phyloP scores from a whole-genome alignment of 2,888 invertebrate genomes.

The Exephanes ischioxanthus region DNA sequence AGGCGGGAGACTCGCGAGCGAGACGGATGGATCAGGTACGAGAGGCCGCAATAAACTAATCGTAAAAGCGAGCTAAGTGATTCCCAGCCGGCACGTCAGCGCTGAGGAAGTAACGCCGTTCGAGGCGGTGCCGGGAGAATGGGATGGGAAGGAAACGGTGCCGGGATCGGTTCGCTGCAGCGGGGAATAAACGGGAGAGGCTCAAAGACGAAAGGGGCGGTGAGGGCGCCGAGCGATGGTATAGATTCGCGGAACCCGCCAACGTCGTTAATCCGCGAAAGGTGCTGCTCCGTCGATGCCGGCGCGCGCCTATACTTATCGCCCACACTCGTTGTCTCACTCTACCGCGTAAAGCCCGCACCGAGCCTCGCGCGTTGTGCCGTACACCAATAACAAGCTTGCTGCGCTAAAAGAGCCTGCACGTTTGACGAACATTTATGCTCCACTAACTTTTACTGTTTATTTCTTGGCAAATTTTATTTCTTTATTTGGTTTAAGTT shows the following conservation, averaged over 20 bases:
- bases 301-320: slow-evolving; percentile 14
- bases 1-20: neutral
- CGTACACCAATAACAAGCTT: neutral
- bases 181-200: slow-evolving; percentile 54
- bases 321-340: neutral
- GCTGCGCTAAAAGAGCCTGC: neutral
- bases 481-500: neutral
- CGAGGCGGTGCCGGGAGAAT: slow-evolving; percentile 14
- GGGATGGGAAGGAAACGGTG: neutral
- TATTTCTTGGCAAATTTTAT: neutral
- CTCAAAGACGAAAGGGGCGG: slow-evolving; percentile 27
- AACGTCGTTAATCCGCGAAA: slow-evolving; percentile 65
- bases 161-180: slow-evolving; percentile 3
- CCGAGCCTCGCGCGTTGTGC: neutral
- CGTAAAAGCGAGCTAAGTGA: slow-evolving; percentile 79
- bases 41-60: slow-evolving; percentile 77
- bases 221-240: slow-evolving; percentile 30
- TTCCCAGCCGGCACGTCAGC: slow-evolving; percentile 70
- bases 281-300: slow-evolving; percentile 61
- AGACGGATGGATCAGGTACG: slow-evolving; percentile 30
- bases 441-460: neutral
- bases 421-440: slow-evolving; percentile 3
- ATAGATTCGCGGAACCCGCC: slow-evolving; percentile 52
- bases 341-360: neutral
- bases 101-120: slow-evolving; percentile 53